Percentiles rank a stretch among this genome's conserved stretches.
phyloP scores from a whole-genome alignment of 2,113 vertebrate genomes.

The Onychostruthus taczanowskii region DNA sequence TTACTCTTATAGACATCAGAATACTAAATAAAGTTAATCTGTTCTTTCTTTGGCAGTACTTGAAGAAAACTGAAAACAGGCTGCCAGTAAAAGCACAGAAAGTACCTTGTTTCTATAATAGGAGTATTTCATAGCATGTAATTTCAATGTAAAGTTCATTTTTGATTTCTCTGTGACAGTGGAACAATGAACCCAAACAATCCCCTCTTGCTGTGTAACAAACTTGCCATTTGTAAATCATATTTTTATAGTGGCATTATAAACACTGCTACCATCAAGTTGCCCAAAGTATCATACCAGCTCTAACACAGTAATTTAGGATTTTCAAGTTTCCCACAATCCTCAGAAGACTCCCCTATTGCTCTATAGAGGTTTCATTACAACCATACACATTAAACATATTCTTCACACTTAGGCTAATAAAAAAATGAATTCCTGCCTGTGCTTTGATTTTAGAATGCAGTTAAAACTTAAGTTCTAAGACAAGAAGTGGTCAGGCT shows the following conservation, averaged over 20 bases:
- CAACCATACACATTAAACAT: background rate
- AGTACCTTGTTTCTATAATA: background rate
- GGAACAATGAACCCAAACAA: background rate
- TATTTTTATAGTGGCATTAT: background rate
- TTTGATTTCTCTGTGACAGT: background rate
- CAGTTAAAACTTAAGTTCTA: background rate
- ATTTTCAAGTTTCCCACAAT: background rate
- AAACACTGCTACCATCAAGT: background rate
- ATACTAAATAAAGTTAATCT: background rate
- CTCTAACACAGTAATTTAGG: background rate
- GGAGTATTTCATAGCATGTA: background rate
- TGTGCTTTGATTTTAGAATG: background rate
- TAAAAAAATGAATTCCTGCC: background rate
- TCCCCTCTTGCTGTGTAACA: background rate
- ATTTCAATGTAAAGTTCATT: background rate
- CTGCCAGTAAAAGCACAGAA: background rate
- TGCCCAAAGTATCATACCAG: background rate
- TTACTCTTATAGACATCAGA: background rate
- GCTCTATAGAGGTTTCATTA: background rate
- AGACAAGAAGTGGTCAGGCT: background rate
- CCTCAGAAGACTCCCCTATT: background rate
- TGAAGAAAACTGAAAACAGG: background rate
- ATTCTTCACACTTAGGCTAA: background rate
- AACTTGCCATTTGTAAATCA: background rate
- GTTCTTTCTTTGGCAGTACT: background rate